phyloP scores from a whole-genome alignment of 2,888 invertebrate genomes.

The Leucophora obtusa region DNA sequence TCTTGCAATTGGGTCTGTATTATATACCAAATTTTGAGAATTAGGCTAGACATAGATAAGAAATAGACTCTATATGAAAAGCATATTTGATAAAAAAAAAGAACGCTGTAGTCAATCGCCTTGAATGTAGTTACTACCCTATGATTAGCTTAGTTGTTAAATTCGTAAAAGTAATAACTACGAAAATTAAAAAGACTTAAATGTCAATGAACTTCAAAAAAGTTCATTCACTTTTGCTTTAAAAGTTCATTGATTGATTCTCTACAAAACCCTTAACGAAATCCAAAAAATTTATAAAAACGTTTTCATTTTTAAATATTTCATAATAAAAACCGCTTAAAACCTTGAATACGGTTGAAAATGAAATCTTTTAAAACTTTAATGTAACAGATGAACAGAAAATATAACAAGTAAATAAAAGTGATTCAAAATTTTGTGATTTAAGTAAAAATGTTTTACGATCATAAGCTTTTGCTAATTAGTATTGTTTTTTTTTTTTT shows the following conservation, averaged over 20 bases:
- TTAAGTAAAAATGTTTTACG: neutral
- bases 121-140: neutral
- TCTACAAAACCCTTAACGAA: neutral
- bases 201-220: slow-evolving; percentile 5
- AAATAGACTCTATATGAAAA: too few species aligned
- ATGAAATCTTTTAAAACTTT: slow-evolving; percentile 61
- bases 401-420: slow-evolving; percentile 1
- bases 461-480: slow-evolving; percentile 22
- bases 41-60: too few species aligned
- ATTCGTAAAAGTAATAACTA: neutral
- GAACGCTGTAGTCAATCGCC: neutral
- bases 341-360: slow-evolving; percentile 60
- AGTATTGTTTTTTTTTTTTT: neutral
- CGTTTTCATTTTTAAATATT: slow-evolving; percentile 12
- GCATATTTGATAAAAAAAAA: too few species aligned
- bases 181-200: neutral
- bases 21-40: too few species aligned
- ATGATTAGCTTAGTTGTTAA: neutral
- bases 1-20: too few species aligned
- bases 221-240: neutral
- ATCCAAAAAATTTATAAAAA: neutral
- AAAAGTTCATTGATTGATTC: neutral
- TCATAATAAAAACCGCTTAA: neutral
- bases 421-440: neutral
- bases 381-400: slow-evolving; percentile 46